Percentiles rank a stretch among this genome's conserved stretches.
These are phyloP conservation scores for Hydropsyche tenuis DNA, from an alignment of 1,140 invertebrate genomes.

Conservation along the genomic window DNA sequence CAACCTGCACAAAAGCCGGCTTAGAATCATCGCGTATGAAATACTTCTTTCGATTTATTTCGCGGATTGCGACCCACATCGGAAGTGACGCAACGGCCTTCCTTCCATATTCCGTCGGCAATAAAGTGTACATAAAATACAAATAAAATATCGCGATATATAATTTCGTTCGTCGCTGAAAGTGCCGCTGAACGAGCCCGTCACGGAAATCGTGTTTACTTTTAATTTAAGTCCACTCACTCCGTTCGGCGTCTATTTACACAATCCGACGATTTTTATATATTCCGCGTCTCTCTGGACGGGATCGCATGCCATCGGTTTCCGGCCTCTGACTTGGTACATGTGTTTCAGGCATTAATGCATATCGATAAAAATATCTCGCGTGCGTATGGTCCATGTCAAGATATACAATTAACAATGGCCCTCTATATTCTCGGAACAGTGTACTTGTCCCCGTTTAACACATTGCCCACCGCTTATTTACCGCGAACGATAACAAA, in stretches of 20 bases:
- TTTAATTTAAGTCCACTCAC: conserved; percentile 19
- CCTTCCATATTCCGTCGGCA: neutral
- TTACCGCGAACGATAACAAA: neutral
- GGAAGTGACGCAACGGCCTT: conserved; percentile 6
- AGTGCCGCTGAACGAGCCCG: too few relatives aligned
- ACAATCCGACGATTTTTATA: conserved; percentile 16
- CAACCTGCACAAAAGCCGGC: conserved; percentile 28
- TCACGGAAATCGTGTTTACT: conserved; percentile 1
- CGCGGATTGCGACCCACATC: conserved; percentile 25
- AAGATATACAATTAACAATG: conserved; percentile 24
- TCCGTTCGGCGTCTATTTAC: conserved; percentile 2
- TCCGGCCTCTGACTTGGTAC: neutral
- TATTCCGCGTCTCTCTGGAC: too few relatives aligned
- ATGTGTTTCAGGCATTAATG: conserved; percentile 23
- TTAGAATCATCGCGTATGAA: conserved; percentile 27
- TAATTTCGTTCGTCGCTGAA: neutral
- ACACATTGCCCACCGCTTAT: conserved; percentile 15
- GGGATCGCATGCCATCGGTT: neutral
- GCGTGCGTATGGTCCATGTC: conserved; percentile 29
- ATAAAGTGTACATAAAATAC: conserved; percentile 1
- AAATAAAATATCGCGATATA: neutral
- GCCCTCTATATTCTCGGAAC: neutral
- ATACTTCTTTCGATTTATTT: conserved; percentile 29
- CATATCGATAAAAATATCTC: conserved; percentile 33
- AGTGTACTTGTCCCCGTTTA: conserved; percentile 12